A percentile compares a stretch with the other conserved stretches of the same genome.
These are phyloP conservation scores for Drosophila baimaii DNA, from an alignment of 1,140 invertebrate genomes.

Conservation along the genomic window DNA sequence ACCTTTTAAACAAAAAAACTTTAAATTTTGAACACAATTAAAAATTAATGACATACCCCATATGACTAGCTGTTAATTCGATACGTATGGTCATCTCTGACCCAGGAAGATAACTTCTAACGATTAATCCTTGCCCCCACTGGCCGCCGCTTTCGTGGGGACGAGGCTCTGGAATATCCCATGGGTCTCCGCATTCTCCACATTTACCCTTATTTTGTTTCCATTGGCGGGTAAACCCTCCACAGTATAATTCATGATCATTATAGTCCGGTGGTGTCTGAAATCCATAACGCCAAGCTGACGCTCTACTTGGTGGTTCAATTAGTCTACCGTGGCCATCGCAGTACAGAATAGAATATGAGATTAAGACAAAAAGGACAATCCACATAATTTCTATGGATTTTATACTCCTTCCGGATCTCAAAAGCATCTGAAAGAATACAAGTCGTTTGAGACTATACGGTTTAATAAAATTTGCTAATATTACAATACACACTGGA, in stretches of 20 bases:
- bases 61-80: conserved; percentile 91
- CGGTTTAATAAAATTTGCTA: neutral
- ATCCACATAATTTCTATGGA: neutral
- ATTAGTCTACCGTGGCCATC: conserved; percentile 91
- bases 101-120: conserved; percentile 89
- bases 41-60: conserved; percentile 85
- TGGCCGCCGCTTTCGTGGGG: conserved; percentile 93
- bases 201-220: conserved; percentile 90
- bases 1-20: conserved; percentile 76
- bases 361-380: neutral
- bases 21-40: neutral
- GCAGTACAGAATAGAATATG: conserved; percentile 17
- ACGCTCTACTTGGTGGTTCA: conserved; percentile 93
- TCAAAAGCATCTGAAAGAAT: neutral
- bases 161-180: conserved; percentile 89
- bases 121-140: conserved; percentile 92
- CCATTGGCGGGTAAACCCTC: conserved; percentile 93
- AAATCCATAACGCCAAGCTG: conserved; percentile 90
- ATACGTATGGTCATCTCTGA: conserved; percentile 89
- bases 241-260: conserved; percentile 95
- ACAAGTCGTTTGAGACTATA: neutral
- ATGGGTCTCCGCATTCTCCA: conserved; percentile 94
- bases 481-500: too few species aligned
- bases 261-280: conserved; percentile 92
- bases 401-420: neutral